Base-by-base conservation (phyloP, 2,113 vertebrate genomes). In the Leucoraja erinaceus region DNA sequence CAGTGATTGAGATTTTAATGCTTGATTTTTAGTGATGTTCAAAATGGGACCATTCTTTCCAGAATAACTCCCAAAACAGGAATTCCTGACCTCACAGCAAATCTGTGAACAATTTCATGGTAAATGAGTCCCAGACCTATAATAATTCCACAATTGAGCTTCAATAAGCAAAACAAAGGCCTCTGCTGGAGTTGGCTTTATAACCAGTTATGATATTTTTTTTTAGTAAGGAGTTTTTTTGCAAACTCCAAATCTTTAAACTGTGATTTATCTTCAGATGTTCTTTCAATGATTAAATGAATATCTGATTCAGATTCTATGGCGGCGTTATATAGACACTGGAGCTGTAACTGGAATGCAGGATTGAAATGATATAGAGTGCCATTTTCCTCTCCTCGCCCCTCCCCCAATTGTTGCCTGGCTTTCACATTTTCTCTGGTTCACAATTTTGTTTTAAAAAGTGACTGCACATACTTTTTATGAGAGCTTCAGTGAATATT, bases 101-200 rank as follows among this genome's bases (percentile, higher is more conserved):
- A 72, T 91, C 90, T 91, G 83, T 88, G 66, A 91, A 91, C 14
- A 72, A 91, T 74, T 91, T 91, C 90, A 91, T 9, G 68, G 90
- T 91, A 72, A 91, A 72, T 74, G 90, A 91, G 38, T 54, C 68
- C 90, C 90, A 91, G 90, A 47, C 90, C 66, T 47, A 28, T 72
- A 72, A 91, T 91, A 91, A 91, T 91, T 72, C 66, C 33, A 47
- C 88, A 91, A 70, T 33, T 12, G 22, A 91, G 22, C 68, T 28
- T 91, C 66, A 47, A 91, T 38, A 28, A 70, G 68, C 68, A 91
- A 91, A 91, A 72, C 90, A 72, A 91, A 91, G 22, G 90, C 38
- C 9, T 11, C 33, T 72, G 22, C 66, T 74, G 66, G 18, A 6
- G 14, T 33, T 91, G 33, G 20, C 33, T 72, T 20, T 74, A 14